phyloP scores from a whole-genome alignment of 2,888 invertebrate species.

The Pseudococcus longispinus region DNA sequence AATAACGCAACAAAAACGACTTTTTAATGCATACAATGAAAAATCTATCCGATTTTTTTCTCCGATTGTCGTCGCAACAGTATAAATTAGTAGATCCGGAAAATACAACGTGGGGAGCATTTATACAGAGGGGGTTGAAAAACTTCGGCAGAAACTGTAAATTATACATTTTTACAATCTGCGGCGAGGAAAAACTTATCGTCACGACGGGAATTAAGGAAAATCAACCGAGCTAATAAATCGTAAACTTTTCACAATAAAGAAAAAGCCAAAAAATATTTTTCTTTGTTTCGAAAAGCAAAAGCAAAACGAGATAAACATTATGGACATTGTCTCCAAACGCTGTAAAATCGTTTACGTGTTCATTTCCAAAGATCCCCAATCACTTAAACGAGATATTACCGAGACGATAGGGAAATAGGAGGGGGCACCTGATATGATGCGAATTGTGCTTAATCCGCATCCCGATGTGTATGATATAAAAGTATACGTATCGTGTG shows the following conservation, averaged over 20 bases:
- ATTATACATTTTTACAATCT: constrained; percentile 48
- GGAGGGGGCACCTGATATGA: neutral
- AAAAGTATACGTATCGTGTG: neutral
- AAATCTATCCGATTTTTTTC: constrained; percentile 36
- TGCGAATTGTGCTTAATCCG: neutral
- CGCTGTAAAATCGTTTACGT: constrained; percentile 3
- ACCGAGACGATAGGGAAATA: neutral
- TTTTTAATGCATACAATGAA: constrained; percentile 1
- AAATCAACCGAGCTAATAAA: constrained; percentile 28
- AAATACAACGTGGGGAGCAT: neutral
- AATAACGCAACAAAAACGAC: constrained; percentile 22
- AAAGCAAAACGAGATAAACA: constrained; percentile 22
- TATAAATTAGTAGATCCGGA: constrained; percentile 41
- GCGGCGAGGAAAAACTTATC: constrained; percentile 33
- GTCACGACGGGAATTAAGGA: constrained; percentile 38
- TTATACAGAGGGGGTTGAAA: neutral
- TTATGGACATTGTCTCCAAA: constrained; percentile 27
- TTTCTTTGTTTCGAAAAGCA: neutral
- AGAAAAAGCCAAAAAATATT: neutral
- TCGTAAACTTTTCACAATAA: constrained; percentile 43
- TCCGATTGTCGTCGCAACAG: neutral
- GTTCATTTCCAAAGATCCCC: neutral
- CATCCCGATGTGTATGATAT: neutral
- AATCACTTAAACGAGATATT: neutral
- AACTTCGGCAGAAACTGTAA: constrained; percentile 14